A percentile compares a stretch with the other conserved stretches of the same genome.
Evolutionary conservation across 2,113 vertebrate genomes (phyloP).

Genomic region (Mesoclemmys tuberculata): DNA sequence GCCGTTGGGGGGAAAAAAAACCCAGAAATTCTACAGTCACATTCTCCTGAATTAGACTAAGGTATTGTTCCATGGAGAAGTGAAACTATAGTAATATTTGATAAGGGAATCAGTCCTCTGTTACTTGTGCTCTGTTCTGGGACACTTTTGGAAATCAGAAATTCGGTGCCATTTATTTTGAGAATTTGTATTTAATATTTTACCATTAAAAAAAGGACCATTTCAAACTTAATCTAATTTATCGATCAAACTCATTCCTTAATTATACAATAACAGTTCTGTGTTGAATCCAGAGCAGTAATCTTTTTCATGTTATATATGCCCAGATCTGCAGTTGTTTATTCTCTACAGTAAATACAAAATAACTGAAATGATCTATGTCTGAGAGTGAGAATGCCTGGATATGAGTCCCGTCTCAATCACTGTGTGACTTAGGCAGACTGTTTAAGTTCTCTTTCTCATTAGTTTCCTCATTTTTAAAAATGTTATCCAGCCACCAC

Average conservation of each 20-base stretch:
- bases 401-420: background rate
- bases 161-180: background rate
- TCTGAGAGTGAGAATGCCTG: background rate
- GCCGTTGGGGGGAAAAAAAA: background rate
- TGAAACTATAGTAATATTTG: background rate
- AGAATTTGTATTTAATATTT: no score
- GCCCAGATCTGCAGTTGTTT: background rate
- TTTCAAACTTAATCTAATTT: background rate
- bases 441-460: background rate
- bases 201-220: background rate
- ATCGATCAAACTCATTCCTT: background rate
- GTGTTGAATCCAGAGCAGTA: background rate
- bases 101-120: background rate
- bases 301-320: background rate
- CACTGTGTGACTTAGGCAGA: background rate
- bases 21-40: background rate
- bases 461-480: background rate
- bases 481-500: background rate
- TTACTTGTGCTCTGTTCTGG: background rate
- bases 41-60: background rate
- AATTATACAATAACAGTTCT: background rate
- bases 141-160: background rate
- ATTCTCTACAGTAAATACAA: background rate
- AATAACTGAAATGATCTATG: background rate
- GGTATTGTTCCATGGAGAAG: background rate